phyloP scores from a whole-genome alignment of 2,797 vertebrate genomes.

The Pangasius djambal region DNA sequence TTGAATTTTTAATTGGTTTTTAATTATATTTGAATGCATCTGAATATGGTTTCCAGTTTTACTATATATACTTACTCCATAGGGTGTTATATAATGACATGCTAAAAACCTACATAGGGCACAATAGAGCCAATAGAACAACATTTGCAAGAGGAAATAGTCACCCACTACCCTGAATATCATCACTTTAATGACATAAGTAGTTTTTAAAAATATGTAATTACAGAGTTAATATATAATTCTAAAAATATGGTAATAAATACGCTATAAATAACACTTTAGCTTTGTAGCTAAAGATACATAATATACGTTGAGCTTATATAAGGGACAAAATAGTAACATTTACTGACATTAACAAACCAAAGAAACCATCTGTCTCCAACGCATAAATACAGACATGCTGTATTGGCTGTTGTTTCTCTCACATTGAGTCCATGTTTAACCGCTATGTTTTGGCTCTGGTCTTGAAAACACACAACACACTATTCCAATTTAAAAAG shows the following conservation, averaged over 20 bases:
- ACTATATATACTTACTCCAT: not conserved
- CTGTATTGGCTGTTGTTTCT: conserved; percentile 30
- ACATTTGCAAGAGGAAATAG: not conserved
- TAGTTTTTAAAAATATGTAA: not conserved
- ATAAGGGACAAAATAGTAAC: not conserved
- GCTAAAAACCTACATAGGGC: not conserved
- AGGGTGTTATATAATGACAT: not conserved
- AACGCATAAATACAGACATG: conserved; percentile 19
- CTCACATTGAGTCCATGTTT: conserved; percentile 51
- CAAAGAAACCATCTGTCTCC: not conserved
- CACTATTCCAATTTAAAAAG: conserved; percentile 40
- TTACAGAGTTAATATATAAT: not conserved
- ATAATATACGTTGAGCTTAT: not conserved
- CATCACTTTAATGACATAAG: not conserved
- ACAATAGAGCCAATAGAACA: not conserved
- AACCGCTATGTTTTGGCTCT: conserved; percentile 42
- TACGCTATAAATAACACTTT: not conserved
- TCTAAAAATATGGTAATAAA: not conserved
- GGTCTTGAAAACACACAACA: conserved; percentile 29
- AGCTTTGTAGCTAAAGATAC: too few relatives aligned
- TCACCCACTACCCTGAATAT: not conserved
- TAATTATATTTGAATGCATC: too few relatives aligned
- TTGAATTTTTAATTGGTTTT: not conserved
- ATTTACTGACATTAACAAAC: conserved; percentile 12
- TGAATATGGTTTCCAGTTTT: too few relatives aligned